Conservation (phyloP, 2,113 vertebrate genomes). For the Cnemophilus loriae region DNA sequence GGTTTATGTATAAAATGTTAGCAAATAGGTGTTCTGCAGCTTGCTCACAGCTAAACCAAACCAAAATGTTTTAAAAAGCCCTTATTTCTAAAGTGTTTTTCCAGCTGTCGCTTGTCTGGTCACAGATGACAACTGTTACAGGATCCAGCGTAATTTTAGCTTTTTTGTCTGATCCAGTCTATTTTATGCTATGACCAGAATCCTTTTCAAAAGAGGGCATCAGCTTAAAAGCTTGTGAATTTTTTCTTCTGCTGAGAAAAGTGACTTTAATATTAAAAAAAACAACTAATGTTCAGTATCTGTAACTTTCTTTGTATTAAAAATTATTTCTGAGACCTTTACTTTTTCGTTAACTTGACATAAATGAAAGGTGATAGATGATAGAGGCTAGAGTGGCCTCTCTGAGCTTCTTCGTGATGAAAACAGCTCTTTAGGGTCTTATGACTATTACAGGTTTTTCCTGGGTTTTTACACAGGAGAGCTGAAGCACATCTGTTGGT, state of each 20-base stretch:
- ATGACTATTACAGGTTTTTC: neutral
- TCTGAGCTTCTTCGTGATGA: neutral
- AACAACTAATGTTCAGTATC: neutral
- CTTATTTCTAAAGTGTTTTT: neutral
- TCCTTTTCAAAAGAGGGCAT: neutral
- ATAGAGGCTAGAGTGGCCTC: neutral
- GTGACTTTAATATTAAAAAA: neutral
- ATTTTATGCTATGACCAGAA: neutral
- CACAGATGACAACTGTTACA: neutral
- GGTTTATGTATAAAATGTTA: neutral
- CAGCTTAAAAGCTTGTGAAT: neutral
- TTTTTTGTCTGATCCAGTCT: neutral
- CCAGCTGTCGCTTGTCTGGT: neutral
- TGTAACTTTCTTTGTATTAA: neutral
- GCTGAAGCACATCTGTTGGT: neutral
- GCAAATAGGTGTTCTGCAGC: neutral
- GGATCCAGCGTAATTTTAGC: neutral
- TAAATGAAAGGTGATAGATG: neutral
- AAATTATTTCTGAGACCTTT: neutral
- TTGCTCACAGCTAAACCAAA: neutral
- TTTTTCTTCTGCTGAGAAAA: neutral
- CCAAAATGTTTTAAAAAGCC: neutral
- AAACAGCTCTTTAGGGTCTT: neutral
- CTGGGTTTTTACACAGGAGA: neutral
- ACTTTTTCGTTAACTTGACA: neutral